These are phyloP conservation scores for Episyrphus balteatus DNA, from an alignment of 1,140 invertebrate genomes.

Conservation along the genomic window DNA sequence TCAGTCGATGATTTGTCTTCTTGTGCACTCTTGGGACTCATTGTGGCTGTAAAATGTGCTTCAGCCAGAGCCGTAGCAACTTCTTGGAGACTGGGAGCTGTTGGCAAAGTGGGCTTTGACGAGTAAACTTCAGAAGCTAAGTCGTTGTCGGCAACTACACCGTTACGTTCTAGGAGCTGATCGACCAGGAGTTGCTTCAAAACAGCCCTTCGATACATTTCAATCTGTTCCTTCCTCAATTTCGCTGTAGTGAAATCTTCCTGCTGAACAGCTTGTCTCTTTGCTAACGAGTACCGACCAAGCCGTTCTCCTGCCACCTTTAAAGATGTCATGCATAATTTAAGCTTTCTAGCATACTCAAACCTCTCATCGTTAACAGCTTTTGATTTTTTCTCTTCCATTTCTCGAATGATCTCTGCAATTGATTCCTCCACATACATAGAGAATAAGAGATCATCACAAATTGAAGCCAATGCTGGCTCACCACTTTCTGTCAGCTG, in stretches of 20 bases:
- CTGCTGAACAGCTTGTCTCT: slow-evolving; percentile 76
- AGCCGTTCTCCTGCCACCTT: slow-evolving; percentile 76
- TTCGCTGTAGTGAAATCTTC: slow-evolving; percentile 87
- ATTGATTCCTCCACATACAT: slow-evolving; percentile 96
- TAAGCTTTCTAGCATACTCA: slow-evolving; percentile 83
- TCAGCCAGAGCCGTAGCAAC: slow-evolving; percentile 31
- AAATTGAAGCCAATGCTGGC: slow-evolving; percentile 58
- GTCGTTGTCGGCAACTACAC: slow-evolving; percentile 42
- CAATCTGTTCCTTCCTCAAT: slow-evolving; percentile 78
- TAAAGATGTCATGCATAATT: slow-evolving; percentile 70
- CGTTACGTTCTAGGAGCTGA: slow-evolving; percentile 67
- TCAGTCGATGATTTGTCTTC: slow-evolving; percentile 25
- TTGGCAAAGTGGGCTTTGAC: slow-evolving; percentile 27
- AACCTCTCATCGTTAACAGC: slow-evolving; percentile 62
- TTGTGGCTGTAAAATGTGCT: slow-evolving; percentile 11
- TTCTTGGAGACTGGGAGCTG: slow-evolving; percentile 32
- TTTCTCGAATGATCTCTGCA: slow-evolving; percentile 71
- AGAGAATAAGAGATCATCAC: slow-evolving; percentile 90
- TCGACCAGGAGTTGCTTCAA: slow-evolving; percentile 59
- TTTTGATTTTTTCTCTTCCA: slow-evolving; percentile 76
- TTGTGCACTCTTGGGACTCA: slow-evolving; percentile 19
- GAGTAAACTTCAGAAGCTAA: slow-evolving; percentile 30
- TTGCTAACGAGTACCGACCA: slow-evolving; percentile 82
- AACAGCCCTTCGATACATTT: slow-evolving; percentile 57
- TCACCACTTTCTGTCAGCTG: slow-evolving; percentile 26